A percentile compares a stretch with the other conserved stretches of the same genome.
Conservation (phyloP, 2,888 invertebrate genomes). For the Sarcophaga rosellei region DNA sequence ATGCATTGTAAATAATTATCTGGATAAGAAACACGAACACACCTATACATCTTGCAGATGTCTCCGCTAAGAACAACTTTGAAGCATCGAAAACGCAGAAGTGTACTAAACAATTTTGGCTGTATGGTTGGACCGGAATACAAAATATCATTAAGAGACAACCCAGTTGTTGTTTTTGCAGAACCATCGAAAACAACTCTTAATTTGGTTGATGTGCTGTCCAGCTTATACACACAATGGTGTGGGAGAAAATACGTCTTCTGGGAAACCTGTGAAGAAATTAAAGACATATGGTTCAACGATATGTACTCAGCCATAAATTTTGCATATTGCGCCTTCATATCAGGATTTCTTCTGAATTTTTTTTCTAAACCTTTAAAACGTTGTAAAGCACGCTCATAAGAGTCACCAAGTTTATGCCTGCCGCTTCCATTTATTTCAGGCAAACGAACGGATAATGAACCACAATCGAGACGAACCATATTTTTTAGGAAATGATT, state of each 20-base stretch:
- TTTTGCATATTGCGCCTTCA: conserved; percentile 39
- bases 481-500: too few species aligned
- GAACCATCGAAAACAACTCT: conserved; percentile 47
- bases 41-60: conserved; percentile 66
- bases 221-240: conserved; percentile 40
- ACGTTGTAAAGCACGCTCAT: too few species aligned
- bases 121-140: conserved; percentile 46
- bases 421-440: too few species aligned
- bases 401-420: too few species aligned
- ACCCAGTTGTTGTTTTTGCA: conserved; percentile 26
- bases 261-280: background rate
- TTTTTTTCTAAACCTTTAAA: conserved; percentile 54
- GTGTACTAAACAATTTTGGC: conserved; percentile 53
- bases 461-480: too few species aligned
- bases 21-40: conserved; percentile 53
- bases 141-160: conserved; percentile 35
- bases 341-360: conserved; percentile 28
- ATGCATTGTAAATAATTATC: conserved; percentile 61
- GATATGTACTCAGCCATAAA: conserved; percentile 36
- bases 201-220: conserved; percentile 46
- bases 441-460: too few species aligned
- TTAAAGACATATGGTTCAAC: conserved; percentile 35
- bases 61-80: conserved; percentile 52
- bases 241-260: conserved; percentile 51
- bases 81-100: conserved; percentile 54